phyloP scores from a whole-genome alignment of 1,140 invertebrate species.

The Drosophila tsacasi region DNA sequence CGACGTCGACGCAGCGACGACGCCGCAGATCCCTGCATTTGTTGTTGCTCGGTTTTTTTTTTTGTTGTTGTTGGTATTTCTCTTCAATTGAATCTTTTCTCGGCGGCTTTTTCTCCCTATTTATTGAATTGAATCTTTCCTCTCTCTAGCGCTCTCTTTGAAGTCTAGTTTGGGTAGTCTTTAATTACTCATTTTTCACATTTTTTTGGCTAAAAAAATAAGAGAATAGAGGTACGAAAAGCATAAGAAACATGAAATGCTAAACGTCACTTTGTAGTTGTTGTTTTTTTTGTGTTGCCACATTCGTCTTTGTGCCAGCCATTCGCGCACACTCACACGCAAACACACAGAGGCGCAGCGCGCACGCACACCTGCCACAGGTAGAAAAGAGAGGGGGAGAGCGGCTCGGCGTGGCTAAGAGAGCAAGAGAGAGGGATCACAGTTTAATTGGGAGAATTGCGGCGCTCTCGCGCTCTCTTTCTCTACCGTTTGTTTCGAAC shows the following conservation, averaged over 20 bases:
- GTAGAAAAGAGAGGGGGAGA: constrained; percentile 32
- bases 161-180: constrained; percentile 31
- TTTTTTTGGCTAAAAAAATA: constrained; percentile 47
- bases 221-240: constrained; percentile 19
- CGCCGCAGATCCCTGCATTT: constrained; percentile 73
- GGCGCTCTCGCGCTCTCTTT: constrained; percentile 30
- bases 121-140: constrained; percentile 14
- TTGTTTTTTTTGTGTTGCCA: constrained; percentile 44
- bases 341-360: constrained; percentile 26
- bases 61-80: constrained; percentile 16
- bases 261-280: constrained; percentile 52
- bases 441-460: constrained; percentile 49
- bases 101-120: constrained; percentile 9
- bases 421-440: constrained; percentile 11
- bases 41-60: constrained; percentile 44
- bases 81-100: constrained; percentile 25
- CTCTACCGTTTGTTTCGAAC: constrained; percentile 42
- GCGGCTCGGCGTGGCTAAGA: not conserved
- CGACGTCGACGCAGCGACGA: constrained; percentile 71
- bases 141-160: constrained; percentile 16
- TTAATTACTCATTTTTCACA: constrained; percentile 40
- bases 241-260: constrained; percentile 36
- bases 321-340: constrained; percentile 61
- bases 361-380: constrained; percentile 72
- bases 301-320: constrained; percentile 67